These are phyloP conservation scores for Phaetusa simplex DNA, from an alignment of 2,113 vertebrate species.

Conservation along the genomic window DNA sequence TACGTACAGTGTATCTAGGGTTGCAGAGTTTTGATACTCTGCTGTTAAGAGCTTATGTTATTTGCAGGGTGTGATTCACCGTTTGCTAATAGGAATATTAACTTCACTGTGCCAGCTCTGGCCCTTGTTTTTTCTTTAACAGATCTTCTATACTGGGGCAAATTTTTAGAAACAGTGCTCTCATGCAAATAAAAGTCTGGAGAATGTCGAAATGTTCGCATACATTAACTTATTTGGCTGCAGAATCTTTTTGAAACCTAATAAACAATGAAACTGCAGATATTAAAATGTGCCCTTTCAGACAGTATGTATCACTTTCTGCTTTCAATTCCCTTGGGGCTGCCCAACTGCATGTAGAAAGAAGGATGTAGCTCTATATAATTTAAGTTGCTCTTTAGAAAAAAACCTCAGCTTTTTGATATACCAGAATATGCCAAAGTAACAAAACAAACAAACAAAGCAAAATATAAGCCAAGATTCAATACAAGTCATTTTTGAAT, in stretches of 20 bases:
- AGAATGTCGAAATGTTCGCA: neutral
- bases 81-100: neutral
- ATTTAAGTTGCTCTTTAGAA: neutral
- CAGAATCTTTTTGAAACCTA: neutral
- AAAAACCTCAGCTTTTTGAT: neutral
- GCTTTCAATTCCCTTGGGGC: neutral
- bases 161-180: neutral
- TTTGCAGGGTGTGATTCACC: neutral
- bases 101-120: neutral
- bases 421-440: neutral
- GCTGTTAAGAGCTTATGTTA: neutral
- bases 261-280: neutral
- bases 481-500: neutral
- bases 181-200: neutral
- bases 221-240: neutral
- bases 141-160: neutral
- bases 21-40: neutral
- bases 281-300: constrained; percentile 56
- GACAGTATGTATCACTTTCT: neutral
- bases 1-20: neutral
- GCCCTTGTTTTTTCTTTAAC: neutral
- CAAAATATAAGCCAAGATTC: neutral
- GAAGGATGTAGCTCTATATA: neutral
- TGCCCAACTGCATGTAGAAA: neutral
- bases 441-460: neutral